These are phyloP conservation scores for Lasioglossum oenotherae DNA, from an alignment of 2,888 invertebrate species.

Conservation along the genomic window DNA sequence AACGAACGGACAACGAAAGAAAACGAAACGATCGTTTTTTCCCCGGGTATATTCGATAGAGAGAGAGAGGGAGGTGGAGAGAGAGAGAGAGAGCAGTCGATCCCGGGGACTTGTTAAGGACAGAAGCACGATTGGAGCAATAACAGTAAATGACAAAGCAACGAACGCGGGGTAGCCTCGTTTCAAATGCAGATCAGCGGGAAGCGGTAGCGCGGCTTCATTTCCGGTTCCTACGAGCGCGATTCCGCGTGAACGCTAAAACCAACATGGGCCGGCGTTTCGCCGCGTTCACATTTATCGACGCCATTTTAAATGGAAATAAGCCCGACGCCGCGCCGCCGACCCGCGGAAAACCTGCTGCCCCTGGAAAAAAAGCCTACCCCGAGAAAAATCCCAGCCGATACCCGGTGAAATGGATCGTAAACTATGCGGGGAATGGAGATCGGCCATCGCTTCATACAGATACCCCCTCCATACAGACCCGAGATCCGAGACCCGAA, in stretches of 20 bases:
- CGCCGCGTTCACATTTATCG: constrained; percentile 51
- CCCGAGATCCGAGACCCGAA: too few species aligned
- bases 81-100: background rate
- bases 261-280: constrained; percentile 49
- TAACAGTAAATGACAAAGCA: constrained; percentile 63
- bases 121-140: constrained; percentile 30
- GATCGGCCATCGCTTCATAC: background rate
- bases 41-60: background rate
- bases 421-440: constrained; percentile 31
- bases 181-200: constrained; percentile 64
- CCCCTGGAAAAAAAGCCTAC: constrained; percentile 43
- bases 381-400: constrained; percentile 22
- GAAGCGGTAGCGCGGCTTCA: constrained; percentile 55
- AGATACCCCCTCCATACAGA: background rate
- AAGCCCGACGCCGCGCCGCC: constrained; percentile 16
- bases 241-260: constrained; percentile 57
- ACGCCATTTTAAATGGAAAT: constrained; percentile 62
- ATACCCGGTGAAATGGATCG: constrained; percentile 35
- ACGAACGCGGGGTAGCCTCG: constrained; percentile 49
- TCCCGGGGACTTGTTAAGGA: constrained; percentile 39
- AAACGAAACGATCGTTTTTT: background rate
- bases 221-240: constrained; percentile 45
- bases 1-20: background rate
- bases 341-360: constrained; percentile 33
- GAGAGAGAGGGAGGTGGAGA: too few species aligned